These are phyloP conservation scores for Chunga burmeisteri DNA, from an alignment of 2,113 vertebrate genomes.

Conservation along the genomic window DNA sequence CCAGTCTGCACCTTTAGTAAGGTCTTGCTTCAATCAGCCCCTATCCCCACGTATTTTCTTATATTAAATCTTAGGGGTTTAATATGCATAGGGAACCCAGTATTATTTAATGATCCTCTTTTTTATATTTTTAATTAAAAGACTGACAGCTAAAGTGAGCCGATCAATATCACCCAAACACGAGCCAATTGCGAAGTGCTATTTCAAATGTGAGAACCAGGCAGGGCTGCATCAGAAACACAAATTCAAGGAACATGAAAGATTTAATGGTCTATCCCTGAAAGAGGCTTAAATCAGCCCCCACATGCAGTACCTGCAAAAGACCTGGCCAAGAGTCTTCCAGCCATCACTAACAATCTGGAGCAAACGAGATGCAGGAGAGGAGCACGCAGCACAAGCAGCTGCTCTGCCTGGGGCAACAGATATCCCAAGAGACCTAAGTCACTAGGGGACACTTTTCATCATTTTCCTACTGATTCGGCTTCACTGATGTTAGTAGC, in stretches of 20 bases:
- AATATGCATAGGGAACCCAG: background rate
- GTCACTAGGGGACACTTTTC: background rate
- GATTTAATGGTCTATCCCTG: background rate
- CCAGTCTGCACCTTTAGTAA: background rate
- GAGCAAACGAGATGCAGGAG: background rate
- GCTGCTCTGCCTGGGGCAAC: background rate
- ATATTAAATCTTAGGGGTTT: background rate
- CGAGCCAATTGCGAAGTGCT: fast-evolving
- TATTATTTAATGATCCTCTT: background rate
- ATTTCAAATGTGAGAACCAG: background rate
- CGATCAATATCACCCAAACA: background rate
- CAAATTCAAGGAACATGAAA: background rate
- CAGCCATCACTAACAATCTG: background rate
- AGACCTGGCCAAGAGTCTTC: background rate
- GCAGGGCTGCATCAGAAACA: background rate
- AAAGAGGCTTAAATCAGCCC: background rate
- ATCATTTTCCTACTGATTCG: background rate
- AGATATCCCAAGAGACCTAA: background rate
- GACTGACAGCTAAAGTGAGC: background rate
- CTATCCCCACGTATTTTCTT: background rate
- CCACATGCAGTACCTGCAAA: background rate
- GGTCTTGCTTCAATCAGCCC: background rate
- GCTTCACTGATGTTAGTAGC: background rate
- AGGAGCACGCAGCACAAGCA: background rate
- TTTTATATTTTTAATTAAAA: background rate